Conservation (phyloP, 2,888 invertebrate genomes). For the Lasioglossum calceatum region DNA sequence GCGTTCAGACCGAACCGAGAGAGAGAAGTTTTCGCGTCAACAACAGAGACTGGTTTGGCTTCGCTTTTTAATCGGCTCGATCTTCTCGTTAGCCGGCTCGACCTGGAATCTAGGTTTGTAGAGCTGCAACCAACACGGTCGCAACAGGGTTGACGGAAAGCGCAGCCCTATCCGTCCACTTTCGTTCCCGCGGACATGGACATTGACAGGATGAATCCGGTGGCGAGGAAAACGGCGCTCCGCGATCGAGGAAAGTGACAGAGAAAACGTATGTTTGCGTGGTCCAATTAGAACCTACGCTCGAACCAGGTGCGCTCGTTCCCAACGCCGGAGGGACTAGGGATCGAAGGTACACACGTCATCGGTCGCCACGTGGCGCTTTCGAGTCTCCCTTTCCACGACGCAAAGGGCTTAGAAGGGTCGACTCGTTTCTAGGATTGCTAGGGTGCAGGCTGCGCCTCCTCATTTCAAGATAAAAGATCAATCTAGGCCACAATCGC, state of each 20-base stretch:
- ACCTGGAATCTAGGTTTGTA: slow-evolving; percentile 75
- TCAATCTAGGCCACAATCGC: too few relatives aligned
- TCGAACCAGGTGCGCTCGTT: slow-evolving; percentile 9
- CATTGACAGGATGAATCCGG: background rate
- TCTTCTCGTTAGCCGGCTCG: slow-evolving; percentile 50
- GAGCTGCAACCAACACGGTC: slow-evolving; percentile 63
- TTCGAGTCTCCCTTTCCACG: slow-evolving; percentile 66
- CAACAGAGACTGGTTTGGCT: slow-evolving; percentile 71
- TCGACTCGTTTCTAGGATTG: too few relatives aligned
- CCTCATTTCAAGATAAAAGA: too few relatives aligned
- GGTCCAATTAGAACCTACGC: slow-evolving; percentile 61
- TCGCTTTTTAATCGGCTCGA: slow-evolving; percentile 75
- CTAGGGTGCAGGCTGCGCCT: too few relatives aligned
- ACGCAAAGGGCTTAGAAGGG: too few relatives aligned
- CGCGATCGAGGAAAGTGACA: background rate
- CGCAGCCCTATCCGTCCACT: slow-evolving; percentile 36
- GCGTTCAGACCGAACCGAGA: slow-evolving; percentile 47
- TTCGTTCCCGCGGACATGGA: slow-evolving; percentile 29
- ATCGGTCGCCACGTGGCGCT: slow-evolving; percentile 75
- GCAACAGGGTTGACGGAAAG: slow-evolving; percentile 30
- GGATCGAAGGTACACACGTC: slow-evolving; percentile 58
- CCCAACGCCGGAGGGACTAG: background rate
- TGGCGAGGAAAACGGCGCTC: background rate
- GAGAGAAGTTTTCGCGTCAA: slow-evolving; percentile 69
- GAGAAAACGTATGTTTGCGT: slow-evolving; percentile 2